These are phyloP conservation scores for Phlogophora meticulosa DNA, from an alignment of 2,888 invertebrate species.

Conservation along the genomic window DNA sequence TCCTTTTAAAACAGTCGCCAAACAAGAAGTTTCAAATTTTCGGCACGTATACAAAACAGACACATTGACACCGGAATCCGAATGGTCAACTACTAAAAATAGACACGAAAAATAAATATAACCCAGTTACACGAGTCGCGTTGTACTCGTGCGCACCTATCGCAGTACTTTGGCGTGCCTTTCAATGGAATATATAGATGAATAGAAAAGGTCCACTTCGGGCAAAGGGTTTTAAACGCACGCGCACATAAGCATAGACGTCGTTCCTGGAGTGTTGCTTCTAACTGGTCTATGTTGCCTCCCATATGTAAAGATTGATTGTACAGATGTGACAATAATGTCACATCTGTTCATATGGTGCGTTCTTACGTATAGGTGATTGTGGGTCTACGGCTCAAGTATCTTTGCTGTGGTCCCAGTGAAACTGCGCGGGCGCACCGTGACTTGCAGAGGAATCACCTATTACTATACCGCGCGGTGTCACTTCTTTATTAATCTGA, in stretches of 20 bases:
- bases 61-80: slow-evolving; percentile 57
- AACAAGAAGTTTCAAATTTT: slow-evolving; percentile 46
- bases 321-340: too few relatives aligned
- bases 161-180: slow-evolving; percentile 42
- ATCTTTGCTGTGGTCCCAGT: slow-evolving; percentile 54
- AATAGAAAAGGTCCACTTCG: slow-evolving; percentile 31
- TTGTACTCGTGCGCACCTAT: slow-evolving; percentile 38
- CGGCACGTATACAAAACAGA: slow-evolving; percentile 54
- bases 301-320: too few relatives aligned
- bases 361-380: neutral
- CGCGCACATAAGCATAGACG: neutral
- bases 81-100: slow-evolving; percentile 61
- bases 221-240: neutral
- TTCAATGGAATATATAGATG: neutral
- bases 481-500: slow-evolving; percentile 80
- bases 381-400: slow-evolving; percentile 40
- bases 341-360: neutral
- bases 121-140: slow-evolving; percentile 56
- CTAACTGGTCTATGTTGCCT: neutral
- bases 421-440: slow-evolving; percentile 79
- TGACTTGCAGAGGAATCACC: slow-evolving; percentile 85
- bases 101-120: slow-evolving; percentile 65
- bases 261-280: neutral
- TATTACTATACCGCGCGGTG: slow-evolving; percentile 72
- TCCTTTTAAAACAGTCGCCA: slow-evolving; percentile 3